Evolutionary conservation across 2,888 invertebrate species (phyloP), one percentile per base, ranked within the genome.

Genomic region (Epinotia bilunana): DNA sequence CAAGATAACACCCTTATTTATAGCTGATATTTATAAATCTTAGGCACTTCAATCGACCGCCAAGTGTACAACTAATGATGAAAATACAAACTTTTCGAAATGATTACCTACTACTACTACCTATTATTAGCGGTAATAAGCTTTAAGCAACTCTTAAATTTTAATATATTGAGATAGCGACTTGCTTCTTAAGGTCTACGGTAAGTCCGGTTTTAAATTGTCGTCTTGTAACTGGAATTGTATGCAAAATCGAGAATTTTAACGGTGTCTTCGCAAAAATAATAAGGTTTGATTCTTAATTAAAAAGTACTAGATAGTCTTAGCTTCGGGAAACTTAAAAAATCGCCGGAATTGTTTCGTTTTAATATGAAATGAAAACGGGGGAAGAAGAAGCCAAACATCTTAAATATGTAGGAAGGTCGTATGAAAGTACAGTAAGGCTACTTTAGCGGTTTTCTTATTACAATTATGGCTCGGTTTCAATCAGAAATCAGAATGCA

Each of bases 1-100:
- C 72, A 72, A 73, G 74, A 74, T 77, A 77, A 77, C 76, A 73
- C 63, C 74, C 80, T 83, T 84, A 82, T 83, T 82, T 83, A 83
- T 80, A 76, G 72, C 69, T 64, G 73, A 75, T 82, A 83, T 82
- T 82, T 81, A 81, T 82, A 82, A 81, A 79, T 68, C 76, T 76
- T 78, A 74, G 62, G 65, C 64, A 68, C 33, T 62, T 57, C 65
- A 18, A 49, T 60, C n/a, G 70, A 64, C 23, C 28, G n/a, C 18
- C 18, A 58, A 64, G 49, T 64, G 18, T 60, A 53, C 7, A 20
- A 71, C 39, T 33, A 61, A 61, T 62, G 16, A 33, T 39, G 3
- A 55, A 12, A 53, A 20, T 39, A 61, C 12, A 28, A 23, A 20
- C 55, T 43, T 57, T 63, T 39, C 18, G 13, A 33, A 55, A 39